Evolutionary conservation across 2,113 vertebrate species (phyloP).

Genomic region (Pelvicachromis taeniatus): DNA sequence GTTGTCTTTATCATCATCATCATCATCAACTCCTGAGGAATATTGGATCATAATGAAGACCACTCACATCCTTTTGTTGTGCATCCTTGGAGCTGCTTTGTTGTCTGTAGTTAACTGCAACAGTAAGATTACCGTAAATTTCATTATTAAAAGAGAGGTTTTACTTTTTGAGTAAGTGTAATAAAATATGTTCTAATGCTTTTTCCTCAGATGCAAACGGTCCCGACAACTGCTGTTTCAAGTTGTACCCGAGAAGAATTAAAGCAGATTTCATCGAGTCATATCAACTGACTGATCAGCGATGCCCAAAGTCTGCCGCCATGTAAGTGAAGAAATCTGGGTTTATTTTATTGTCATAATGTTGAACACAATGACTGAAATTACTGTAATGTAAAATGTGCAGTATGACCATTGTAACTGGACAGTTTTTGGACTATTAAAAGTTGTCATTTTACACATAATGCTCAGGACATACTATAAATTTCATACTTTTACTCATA

Average conservation of each 20-base stretch:
- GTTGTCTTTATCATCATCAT: neutral
- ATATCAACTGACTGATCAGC: neutral
- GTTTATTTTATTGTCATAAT: neutral
- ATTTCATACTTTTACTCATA: neutral
- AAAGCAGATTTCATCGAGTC: rapidly evolving
- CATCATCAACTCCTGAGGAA: neutral
- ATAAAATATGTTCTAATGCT: rapidly evolving
- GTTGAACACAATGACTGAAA: neutral
- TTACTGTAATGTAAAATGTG: neutral
- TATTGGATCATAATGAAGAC: slow-evolving; percentile 32
- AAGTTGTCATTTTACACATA: rapidly evolving
- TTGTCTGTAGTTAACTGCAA: neutral
- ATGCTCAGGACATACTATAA: neutral
- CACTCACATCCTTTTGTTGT: slow-evolving; percentile 34
- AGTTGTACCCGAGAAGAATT: neutral
- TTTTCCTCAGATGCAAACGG: neutral
- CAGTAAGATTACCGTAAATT: slow-evolving; percentile 11
- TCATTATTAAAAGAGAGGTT: rapidly evolving
- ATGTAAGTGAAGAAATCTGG: slow-evolving; percentile 37
- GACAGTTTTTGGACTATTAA: rapidly evolving
- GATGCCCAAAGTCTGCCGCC: slow-evolving; percentile 8
- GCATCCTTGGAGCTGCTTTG: slow-evolving; percentile 36
- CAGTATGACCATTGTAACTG: neutral
- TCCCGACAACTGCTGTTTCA: slow-evolving; percentile 57
- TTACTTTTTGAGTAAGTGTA: rapidly evolving